Evolutionary conservation across 2,888 invertebrate species (phyloP).

Genomic region (Caenorhabditis parvicauda): DNA sequence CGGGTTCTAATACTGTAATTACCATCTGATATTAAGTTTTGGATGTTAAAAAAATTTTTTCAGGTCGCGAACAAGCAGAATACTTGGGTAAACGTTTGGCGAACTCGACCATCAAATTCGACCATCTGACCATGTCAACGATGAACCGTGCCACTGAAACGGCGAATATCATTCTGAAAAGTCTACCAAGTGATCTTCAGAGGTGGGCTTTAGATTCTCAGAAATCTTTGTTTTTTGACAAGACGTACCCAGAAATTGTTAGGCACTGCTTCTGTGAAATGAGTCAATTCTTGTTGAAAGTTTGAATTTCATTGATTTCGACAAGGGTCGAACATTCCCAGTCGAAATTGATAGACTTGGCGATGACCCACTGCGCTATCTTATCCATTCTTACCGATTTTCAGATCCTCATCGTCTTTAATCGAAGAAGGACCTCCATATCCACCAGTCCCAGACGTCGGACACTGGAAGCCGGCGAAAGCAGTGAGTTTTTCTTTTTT

Average conservation of each 20-base stretch:
- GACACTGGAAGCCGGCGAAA: constrained; percentile 81
- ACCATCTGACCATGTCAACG: constrained; percentile 79
- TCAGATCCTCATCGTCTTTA: constrained; percentile 36
- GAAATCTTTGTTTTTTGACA: background rate
- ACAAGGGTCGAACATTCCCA: no score
- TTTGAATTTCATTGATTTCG: background rate
- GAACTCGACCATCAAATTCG: constrained; percentile 77
- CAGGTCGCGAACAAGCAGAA: constrained; percentile 82
- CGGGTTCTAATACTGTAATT: no score
- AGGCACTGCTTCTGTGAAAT: no score
- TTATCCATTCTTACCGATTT: no score
- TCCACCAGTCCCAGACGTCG: constrained; percentile 85
- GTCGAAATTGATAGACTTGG: no score
- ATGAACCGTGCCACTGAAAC: constrained; percentile 93
- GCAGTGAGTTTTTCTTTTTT: constrained; percentile 68
- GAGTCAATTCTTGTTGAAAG: background rate
- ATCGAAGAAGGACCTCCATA: constrained; percentile 91
- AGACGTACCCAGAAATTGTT: background rate
- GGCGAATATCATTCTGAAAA: constrained; percentile 76
- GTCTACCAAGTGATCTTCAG: constrained; percentile 34
- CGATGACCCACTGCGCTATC: no score
- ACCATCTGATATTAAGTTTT: no score
- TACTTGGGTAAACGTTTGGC: constrained; percentile 78
- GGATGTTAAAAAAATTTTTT: constrained; percentile 39
- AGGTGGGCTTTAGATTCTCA: no score